Base-by-base conservation (phyloP, 23 tunicate genomes). In the Phallusia fumigata region DNA sequence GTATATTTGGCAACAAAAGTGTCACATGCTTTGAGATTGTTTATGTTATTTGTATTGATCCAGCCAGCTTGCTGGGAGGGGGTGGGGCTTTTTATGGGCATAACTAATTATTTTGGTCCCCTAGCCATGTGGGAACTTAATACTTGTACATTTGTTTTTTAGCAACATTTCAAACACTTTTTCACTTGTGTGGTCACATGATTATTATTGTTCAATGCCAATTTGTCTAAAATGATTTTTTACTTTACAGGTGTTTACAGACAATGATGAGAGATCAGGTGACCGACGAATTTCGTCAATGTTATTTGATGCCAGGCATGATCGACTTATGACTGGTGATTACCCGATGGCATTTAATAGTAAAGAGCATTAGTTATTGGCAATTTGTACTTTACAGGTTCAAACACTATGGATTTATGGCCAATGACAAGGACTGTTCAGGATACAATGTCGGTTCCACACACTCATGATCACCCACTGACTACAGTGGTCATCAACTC, bases 401-500 rank as follows among this genome's bases (percentile, higher is more conserved):
- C 97, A 44, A 87, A 77, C 73, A 83, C 88, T 30, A 65, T 87
- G 18, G 97, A 92, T 65, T 44, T 87, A 91, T 92, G 97, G 97
- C 97, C 97, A 30, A 92, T 92, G 97, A 92, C 97, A 45, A 65
- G 97, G 35, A 88, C 91, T 0, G 97, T 92, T 6, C 97, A 92
- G 79, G 97, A 92, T 73, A 86, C 97, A 18, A 92, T 92, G 97
- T 88, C 93, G 6, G 97, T 93, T 19, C 92, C 97, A 18, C 97
- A 88, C 84, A 88, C 93, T 51, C 92, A 93, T 79, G 97, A 88
- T 76, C 92, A 88, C 65, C 89, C 97, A 5, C 77, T 93, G 33
- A 80, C 97, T 34, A 75, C 84, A 11, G 81, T 84, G 0, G 40
- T 88, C n/a, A 73, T 88, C 65, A 87, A 92, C 44, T 40, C 32